Evolutionary conservation across 2,888 invertebrate species (phyloP), one percentile per base, ranked within the genome.

Genomic region (Stenichneumon culpator): DNA sequence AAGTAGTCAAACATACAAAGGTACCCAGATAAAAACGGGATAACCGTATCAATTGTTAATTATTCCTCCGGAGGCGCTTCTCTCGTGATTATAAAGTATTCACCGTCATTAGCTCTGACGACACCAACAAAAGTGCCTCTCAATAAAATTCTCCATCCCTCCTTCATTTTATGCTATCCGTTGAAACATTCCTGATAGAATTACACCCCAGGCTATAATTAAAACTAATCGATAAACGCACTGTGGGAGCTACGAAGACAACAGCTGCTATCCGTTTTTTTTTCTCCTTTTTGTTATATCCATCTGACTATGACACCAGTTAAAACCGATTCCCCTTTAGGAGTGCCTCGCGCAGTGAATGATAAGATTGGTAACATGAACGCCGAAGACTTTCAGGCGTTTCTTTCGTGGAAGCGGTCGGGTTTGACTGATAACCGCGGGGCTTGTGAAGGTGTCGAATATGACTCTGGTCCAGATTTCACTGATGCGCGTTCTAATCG

Each of bases 211-310:
- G 60, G n/a, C 60, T 63, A 16, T 63, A 63, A 63, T 63, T 63
- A 28, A 28, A 32, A 28, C 32, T 16, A 32, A 63, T 63, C 60
- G 60, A 63, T 28, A n/a, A 63, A 63, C 60, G 60, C 60, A 63
- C 60, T 7, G 11, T 32, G 32, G 28, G 28, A 11, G 60, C 16
- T 22, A 14, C 28, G 28, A 16, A 32, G 7, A 6, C n/a, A 28
- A n/a, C 6, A 63, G 4, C 16, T 3, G 57, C 3, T 1, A 14
- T 57, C 9, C 11, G 4, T 25, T 2, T 3, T 32, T 32, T 32
- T 28, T 63, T 32, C 14, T 6, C n/a, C 22, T 32, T 28, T 32
- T 28, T 2, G 16, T 63, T 63, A 6, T n/a, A 63, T 63, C 6
- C 16, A n/a, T 32, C 28, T 28, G 60, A 25, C 28, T 14, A 6